phyloP scores from a whole-genome alignment of 2,888 invertebrate species.

The Ariolimax columbianus region DNA sequence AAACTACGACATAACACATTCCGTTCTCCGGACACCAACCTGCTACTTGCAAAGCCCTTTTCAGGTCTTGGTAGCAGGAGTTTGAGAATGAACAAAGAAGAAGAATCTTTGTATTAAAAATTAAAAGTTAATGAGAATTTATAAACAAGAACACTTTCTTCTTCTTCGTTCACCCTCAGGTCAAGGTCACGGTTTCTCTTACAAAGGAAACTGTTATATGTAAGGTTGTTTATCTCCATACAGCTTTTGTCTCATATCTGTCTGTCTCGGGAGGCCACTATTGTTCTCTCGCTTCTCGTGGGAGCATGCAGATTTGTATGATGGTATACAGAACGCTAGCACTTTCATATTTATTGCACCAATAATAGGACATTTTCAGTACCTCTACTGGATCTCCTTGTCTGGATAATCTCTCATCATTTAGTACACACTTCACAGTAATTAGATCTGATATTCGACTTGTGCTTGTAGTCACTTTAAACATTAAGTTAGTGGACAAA shows the following conservation, averaged over 20 bases:
- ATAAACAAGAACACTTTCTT: too few species aligned
- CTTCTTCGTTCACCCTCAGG: too few species aligned
- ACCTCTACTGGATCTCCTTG: not conserved
- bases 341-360: not conserved
- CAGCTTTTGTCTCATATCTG: not conserved
- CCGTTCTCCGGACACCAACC: too few species aligned
- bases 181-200: too few species aligned
- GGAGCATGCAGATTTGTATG: not conserved
- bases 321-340: not conserved
- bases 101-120: too few species aligned
- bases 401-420: conserved; percentile 20
- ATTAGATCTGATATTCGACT: conserved; percentile 22
- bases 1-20: too few species aligned
- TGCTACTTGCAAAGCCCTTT: too few species aligned
- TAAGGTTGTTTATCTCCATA: too few species aligned
- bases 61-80: too few species aligned
- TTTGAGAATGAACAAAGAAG: too few species aligned
- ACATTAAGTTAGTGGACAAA: not conserved
- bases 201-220: too few species aligned
- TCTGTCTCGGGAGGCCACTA: not conserved
- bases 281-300: not conserved
- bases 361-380: conserved; percentile 41
- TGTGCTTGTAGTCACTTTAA: not conserved
- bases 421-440: conserved; percentile 28
- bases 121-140: too few species aligned